Base-by-base conservation (phyloP, 2,797 vertebrate species). In the Cygnus olor region DNA sequence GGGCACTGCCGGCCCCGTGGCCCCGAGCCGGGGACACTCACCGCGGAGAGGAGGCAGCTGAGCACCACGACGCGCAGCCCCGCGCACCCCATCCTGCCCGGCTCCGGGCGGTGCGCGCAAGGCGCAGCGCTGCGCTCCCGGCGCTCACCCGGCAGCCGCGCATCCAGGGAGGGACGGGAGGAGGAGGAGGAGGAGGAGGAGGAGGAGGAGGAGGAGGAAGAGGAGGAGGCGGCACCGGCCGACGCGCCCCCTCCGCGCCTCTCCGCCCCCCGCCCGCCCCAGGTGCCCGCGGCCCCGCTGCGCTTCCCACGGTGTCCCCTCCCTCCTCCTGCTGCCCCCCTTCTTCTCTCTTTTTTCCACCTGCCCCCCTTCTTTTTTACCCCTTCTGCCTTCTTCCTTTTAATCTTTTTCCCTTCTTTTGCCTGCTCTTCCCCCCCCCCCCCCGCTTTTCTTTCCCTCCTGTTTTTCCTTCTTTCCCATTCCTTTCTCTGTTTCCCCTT, bases 41-140 rank as follows among this genome's bases (percentile, higher is more conserved):
- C 96, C 96, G 89, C 18, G 11, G 85, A 51, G 24, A 96, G 53
- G 2, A 94, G 64, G 63, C 94, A 96, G 56, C 78, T 79, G 10
- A 94, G 60, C 84, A 92, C 40, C 14, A 71, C 28, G 2, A 80
- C 20, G 2, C 42, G 18, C 80, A 91, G 69, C 3, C 4, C 24
- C 15, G 36, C 14, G 40, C 4, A 10, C 13, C 53, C 71, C 90
- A 77, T 90, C 4, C 57, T 9, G 21, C 14, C 36, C 53, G 10
- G 20, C 20, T 47, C 13, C 69, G 17, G 7, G 10, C 19, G 36
- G 4, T 8, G 53, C 63, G 13, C 51, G 30, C 44, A 32, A 30
- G 14, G 18, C 64, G 36, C 45, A 18, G 71, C 11, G 70, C 82
- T 45, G 24, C 49, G 60, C 60, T 57, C 16, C 70, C 53, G 12